Conservation (phyloP, 2,113 vertebrate genomes). For the Stegostoma tigrinum region DNA sequence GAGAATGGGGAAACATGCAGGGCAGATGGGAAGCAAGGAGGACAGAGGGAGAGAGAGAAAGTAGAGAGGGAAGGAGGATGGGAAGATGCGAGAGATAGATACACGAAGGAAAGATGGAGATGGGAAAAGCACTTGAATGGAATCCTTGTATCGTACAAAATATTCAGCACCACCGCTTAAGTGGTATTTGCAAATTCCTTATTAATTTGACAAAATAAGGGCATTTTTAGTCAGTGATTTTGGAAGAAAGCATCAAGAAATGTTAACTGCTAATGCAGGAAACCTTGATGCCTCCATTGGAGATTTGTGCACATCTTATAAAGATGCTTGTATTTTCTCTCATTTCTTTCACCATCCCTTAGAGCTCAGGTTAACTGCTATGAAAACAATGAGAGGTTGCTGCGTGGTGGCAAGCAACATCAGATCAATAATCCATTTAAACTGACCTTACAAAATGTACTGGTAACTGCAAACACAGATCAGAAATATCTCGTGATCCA, state of each 20-base stretch:
- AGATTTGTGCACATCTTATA: background rate
- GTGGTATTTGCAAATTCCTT: background rate
- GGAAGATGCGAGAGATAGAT: background rate
- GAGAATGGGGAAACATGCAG: too few relatives aligned
- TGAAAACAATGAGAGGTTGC: background rate
- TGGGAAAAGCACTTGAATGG: too few relatives aligned
- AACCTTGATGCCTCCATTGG: background rate
- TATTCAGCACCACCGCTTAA: background rate
- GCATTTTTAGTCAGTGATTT: background rate
- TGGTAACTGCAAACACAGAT: background rate
- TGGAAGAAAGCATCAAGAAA: background rate
- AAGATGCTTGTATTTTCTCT: background rate
- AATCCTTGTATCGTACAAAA: background rate
- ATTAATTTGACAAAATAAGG: background rate
- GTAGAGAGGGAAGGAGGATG: background rate
- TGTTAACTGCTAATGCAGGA: background rate
- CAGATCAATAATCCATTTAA: background rate
- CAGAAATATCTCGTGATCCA: background rate
- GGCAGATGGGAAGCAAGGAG: too few relatives aligned
- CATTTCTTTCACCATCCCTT: background rate
- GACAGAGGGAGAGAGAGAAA: background rate
- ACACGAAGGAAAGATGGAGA: background rate
- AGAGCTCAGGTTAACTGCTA: background rate
- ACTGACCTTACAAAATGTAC: background rate
- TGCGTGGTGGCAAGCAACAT: background rate